Percentiles rank a stretch among this genome's conserved stretches.
phyloP scores from a whole-genome alignment of 2,113 vertebrate species.

The Pyrgilauda ruficollis region DNA sequence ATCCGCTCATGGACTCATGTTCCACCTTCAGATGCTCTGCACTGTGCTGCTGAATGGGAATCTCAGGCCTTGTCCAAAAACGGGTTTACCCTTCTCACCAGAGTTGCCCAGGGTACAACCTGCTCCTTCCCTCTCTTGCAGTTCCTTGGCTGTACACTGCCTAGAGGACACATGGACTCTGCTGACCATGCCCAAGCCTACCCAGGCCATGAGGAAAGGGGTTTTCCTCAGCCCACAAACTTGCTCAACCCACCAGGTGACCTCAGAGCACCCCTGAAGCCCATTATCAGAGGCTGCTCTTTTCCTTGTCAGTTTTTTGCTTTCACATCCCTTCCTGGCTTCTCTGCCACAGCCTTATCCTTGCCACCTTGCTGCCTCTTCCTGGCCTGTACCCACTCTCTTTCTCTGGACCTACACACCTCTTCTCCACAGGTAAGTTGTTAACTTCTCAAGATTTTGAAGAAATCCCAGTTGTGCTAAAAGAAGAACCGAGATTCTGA shows the following conservation, averaged over 20 bases:
- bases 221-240: background rate
- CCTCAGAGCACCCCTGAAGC: background rate
- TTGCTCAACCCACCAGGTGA: background rate
- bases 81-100: fast-evolving
- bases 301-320: background rate
- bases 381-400: background rate
- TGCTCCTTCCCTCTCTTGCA: background rate
- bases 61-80: background rate
- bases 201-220: background rate
- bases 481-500: background rate
- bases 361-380: background rate
- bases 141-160: fast-evolving
- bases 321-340: background rate
- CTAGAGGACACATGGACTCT: background rate
- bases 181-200: background rate
- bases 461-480: background rate
- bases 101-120: background rate
- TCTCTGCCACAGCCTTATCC: background rate
- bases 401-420: background rate
- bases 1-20: background rate
- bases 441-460: background rate
- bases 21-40: background rate
- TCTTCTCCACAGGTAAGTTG: background rate
- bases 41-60: background rate
- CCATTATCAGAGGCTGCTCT: background rate